Conservation (phyloP, 2,113 vertebrate species). For the Holacanthus passer region DNA sequence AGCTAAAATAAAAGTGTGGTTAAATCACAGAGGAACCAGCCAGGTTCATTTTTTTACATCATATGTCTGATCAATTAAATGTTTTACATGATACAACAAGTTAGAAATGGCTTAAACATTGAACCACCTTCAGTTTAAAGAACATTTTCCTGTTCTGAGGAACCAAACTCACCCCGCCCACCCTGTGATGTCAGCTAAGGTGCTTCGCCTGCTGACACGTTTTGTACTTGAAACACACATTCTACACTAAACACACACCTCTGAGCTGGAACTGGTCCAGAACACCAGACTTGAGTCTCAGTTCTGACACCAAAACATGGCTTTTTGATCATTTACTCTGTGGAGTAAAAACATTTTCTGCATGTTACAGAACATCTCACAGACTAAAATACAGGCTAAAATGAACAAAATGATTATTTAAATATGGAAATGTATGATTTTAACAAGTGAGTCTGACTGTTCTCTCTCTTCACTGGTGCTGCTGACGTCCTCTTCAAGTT, state of each 20-base stretch:
- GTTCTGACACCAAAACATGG: constrained; percentile 1
- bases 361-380: not conserved
- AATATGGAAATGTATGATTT: too few species aligned
- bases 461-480: not conserved
- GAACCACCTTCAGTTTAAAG: not conserved
- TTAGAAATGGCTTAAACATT: too few species aligned
- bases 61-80: too few species aligned
- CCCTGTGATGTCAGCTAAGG: not conserved
- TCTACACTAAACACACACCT: not conserved
- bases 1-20: not conserved
- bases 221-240: not conserved
- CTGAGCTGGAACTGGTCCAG: not conserved
- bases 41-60: not conserved
- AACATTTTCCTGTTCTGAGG: not conserved
- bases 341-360: not conserved
- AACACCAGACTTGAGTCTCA: not conserved
- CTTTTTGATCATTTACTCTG: not conserved
- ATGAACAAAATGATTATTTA: not conserved
- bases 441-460: not conserved
- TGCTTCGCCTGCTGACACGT: not conserved
- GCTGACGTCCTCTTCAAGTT: too few species aligned
- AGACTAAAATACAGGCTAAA: not conserved
- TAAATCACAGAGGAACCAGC: not conserved
- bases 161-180: not conserved
- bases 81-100: too few species aligned